Conservation (phyloP, 2,113 vertebrate species). For the Aix galericulata region DNA sequence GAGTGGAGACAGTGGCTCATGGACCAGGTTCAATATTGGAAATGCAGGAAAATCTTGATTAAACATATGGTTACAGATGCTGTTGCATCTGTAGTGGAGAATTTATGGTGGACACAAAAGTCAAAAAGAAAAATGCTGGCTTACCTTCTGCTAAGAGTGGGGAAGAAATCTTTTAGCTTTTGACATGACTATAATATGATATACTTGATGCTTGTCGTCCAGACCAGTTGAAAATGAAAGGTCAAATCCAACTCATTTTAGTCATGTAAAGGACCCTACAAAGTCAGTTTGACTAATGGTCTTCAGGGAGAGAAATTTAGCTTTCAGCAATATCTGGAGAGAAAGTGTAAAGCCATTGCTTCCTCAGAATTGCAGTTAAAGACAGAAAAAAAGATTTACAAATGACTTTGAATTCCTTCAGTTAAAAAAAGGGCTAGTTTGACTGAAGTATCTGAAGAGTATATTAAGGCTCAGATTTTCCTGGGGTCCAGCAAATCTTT, state of each 20-base stretch:
- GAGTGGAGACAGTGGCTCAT: background rate
- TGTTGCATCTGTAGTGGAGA: background rate
- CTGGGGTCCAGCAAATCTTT: background rate
- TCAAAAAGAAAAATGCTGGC: background rate
- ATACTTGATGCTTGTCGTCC: conserved; percentile 50
- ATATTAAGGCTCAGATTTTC: conserved; percentile 40
- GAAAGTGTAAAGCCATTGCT: conserved; percentile 37
- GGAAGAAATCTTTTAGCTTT: conserved; percentile 34
- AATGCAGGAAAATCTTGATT: background rate
- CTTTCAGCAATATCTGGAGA: conserved; percentile 42
- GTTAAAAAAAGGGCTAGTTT: conserved; percentile 16
- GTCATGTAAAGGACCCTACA: conserved; percentile 28
- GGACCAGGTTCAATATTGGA: background rate
- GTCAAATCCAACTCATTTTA: conserved; percentile 48
- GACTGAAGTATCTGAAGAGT: conserved; percentile 25
- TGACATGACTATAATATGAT: conserved; percentile 56
- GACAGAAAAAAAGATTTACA: conserved; percentile 35
- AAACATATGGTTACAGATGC: accelerated
- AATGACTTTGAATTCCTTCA: conserved; percentile 51
- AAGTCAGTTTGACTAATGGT: conserved; percentile 57
- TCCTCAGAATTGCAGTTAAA: conserved; percentile 37
- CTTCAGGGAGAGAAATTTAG: conserved; percentile 45
- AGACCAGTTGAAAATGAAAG: conserved; percentile 65
- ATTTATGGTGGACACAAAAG: background rate
- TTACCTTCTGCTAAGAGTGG: background rate